Percentiles rank a stretch among this genome's conserved stretches.
These are phyloP conservation scores for Balanococcus diminutus DNA, from an alignment of 2,888 invertebrate species.

Conservation along the genomic window DNA sequence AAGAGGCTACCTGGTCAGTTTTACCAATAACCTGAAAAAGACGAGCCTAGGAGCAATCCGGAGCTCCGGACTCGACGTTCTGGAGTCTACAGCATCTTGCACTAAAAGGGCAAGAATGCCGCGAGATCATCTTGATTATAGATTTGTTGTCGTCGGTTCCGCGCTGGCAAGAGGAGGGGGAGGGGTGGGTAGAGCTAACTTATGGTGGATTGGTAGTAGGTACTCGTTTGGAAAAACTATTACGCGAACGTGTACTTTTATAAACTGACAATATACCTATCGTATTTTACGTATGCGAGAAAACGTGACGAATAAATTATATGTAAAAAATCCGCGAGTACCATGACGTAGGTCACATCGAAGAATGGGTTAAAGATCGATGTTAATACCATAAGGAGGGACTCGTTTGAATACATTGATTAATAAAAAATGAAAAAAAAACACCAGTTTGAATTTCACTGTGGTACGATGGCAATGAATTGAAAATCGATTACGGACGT, in stretches of 20 bases:
- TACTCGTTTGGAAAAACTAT: background rate
- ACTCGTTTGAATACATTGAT: background rate
- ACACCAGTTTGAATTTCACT: background rate
- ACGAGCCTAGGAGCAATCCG: background rate
- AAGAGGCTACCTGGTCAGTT: slow-evolving; percentile 21
- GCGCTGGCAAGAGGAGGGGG: background rate
- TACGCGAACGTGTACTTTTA: slow-evolving; percentile 8
- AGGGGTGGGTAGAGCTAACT: background rate
- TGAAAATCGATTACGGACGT: slow-evolving; percentile 14
- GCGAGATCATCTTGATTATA: slow-evolving; percentile 24
- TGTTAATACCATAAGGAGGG: background rate
- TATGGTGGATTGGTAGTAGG: background rate
- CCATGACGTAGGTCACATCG: slow-evolving; percentile 8
- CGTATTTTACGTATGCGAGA: background rate
- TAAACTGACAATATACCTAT: background rate
- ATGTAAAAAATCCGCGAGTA: background rate
- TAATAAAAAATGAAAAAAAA: too few species aligned
- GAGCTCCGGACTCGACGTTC: too few species aligned
- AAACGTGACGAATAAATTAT: slow-evolving; percentile 37
- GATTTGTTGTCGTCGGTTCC: background rate
- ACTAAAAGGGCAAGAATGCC: slow-evolving; percentile 20
- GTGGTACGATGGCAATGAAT: background rate
- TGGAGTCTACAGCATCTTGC: too few species aligned
- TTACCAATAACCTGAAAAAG: slow-evolving; percentile 27
- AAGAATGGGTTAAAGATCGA: background rate